Evolutionary conservation across 2,797 vertebrate genomes (phyloP), one percentile per base, ranked within the genome.

Genomic region (Oreochromis mossambicus): DNA sequence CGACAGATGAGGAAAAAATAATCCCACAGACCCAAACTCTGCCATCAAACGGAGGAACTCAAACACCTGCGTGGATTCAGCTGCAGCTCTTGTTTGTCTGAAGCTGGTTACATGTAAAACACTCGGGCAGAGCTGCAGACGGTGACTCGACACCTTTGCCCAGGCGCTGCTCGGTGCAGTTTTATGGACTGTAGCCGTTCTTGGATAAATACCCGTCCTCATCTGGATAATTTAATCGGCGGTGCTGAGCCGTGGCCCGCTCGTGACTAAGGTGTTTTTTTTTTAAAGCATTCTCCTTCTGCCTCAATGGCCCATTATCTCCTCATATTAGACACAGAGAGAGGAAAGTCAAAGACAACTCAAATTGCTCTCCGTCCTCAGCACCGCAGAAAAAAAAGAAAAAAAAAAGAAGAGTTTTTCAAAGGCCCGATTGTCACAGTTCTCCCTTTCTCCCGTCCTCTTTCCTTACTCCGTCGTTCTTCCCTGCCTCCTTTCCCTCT

Each of bases 261-360:
- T 93, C 89, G 84, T 86, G 89, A 94, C 87, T 84, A 48, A 86
- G 91, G 90, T 91, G 77, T 84, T 94, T 94, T 94, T 94, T 94
- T 68, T 61, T 24, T 24, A 19, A 92, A 92, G 83, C 85, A 86
- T 81, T 87, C 77, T 14, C 58, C 79, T 88, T 24, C 24, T 24
- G 82, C 87, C 75, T 89, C 82, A 92, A 85, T 83, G 81, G 84
- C 78, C 91, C 83, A 91, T 93, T 93, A 92, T 94, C 90, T 90
- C 84, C 78, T 92, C 84, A 78, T 87, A 89, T 86, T 84, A 91
- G 82, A 84, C 83, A 79, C 14, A 81, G 83, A 88, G 78, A 63
- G 34, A 81, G 61, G 80, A 15, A 77, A 87, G 36, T 52, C 21
- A 43, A 46, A 78, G 77, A 50, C 78, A 86, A 84, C 82, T 83